A percentile compares a stretch with the other conserved stretches of the same genome.
These are phyloP conservation scores for Theretra japonica DNA, from an alignment of 2,888 invertebrate genomes.

Conservation along the genomic window DNA sequence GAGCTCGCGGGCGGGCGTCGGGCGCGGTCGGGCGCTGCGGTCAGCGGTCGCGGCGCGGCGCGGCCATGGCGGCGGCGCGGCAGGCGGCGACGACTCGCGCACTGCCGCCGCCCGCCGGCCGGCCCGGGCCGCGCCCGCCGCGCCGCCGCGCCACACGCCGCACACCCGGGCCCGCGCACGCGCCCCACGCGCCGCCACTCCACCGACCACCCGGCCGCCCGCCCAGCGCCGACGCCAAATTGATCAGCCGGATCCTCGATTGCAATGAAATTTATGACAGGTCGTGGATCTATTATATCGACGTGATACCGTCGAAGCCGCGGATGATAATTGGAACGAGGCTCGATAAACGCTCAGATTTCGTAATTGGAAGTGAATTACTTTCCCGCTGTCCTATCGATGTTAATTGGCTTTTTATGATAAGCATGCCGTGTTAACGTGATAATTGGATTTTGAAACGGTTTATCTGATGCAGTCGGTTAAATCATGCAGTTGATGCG, in stretches of 20 bases:
- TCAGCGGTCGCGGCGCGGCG: slow-evolving; percentile 74
- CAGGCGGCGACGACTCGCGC: slow-evolving; percentile 73
- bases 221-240: slow-evolving; percentile 55
- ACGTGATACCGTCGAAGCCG: slow-evolving; percentile 62
- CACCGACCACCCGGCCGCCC: slow-evolving; percentile 50
- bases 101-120: slow-evolving; percentile 61
- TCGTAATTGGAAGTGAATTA: slow-evolving; percentile 42
- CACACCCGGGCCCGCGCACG: slow-evolving; percentile 37
- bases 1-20: slow-evolving; percentile 48
- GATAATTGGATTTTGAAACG: slow-evolving; percentile 28
- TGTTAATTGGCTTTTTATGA: slow-evolving; percentile 35
- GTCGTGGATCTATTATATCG: slow-evolving; percentile 80
- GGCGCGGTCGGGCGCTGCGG: slow-evolving; percentile 61
- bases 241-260: slow-evolving; percentile 81
- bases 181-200: slow-evolving; percentile 46
- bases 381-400: slow-evolving; percentile 27
- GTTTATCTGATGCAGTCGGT: slow-evolving; percentile 20
- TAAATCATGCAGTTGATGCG: slow-evolving; percentile 3
- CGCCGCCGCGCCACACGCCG: slow-evolving; percentile 54
- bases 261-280: slow-evolving; percentile 82
- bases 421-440: slow-evolving; percentile 28
- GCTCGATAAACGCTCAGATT: slow-evolving; percentile 59
- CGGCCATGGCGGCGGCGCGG: slow-evolving; percentile 78
- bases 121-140: slow-evolving; percentile 51
- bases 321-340: slow-evolving; percentile 55